Base-by-base conservation (phyloP, 2,113 vertebrate species). In the Dipodomys spectabilis region DNA sequence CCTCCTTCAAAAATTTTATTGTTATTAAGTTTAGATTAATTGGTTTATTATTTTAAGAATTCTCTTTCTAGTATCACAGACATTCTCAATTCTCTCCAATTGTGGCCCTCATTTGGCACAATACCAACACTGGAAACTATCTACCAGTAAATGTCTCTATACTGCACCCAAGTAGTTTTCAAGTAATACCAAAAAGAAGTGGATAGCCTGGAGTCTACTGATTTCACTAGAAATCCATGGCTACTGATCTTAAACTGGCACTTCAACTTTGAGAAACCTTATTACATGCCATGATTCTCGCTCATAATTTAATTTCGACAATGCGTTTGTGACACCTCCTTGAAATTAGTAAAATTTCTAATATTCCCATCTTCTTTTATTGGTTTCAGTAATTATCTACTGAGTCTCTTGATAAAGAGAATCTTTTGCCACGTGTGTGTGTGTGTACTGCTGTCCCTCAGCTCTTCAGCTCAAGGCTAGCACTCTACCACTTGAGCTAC, bases 321-420 rank as follows among this genome's bases (percentile, higher is more conserved):
- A 80, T 69, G 19, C 3, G 9, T 10, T 78, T 82, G 72, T 23
- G 25, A 85, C 27, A 12, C 49, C n/a, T 62, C 73, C 62, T 74
- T 39, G 71, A 44, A 44, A 32, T 28, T 75, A 68, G 11, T 72
- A 81, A 39, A 71, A 62, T 69, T 74, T 44, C 60, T 25, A n/a
- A 19, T 82, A 10, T 77, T 82, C 11, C n/a, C 13, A 45, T 35
- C 32, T 20, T 86, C n/a, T 23, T 0, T 82, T 8, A n/a, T 60
- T 1, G 78, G 9, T 93, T 93, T 90, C 39, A 87, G 15, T 82
- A 78, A 80, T 62, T 28, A 69, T 79, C 80, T 65, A 57, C 20
- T 15, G 13, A 74, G 27, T 68, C 25, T 44, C 19, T 22, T 12
- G 39, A 81, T 39, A 62, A 84, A 85, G 15, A 72, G 27, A 92